Evolutionary conservation across 2,888 invertebrate species (phyloP), one percentile per base, ranked within the genome.

Genomic region (Agriotes lineatus): DNA sequence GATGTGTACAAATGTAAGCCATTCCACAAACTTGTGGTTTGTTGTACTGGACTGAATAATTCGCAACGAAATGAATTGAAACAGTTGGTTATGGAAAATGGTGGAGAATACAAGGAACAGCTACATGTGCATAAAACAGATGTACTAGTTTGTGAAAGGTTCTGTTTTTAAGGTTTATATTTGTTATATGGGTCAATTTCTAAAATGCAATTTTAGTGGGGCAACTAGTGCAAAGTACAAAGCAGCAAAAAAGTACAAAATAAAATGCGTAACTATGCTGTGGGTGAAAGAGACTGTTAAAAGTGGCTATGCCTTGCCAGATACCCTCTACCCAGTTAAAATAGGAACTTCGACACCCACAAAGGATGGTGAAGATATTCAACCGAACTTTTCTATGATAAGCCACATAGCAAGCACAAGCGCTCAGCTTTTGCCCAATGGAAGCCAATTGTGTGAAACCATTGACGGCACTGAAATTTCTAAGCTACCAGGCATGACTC

Each of bases 261-360:
- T 82, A n/a, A 76, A 89, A 37, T 94, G 96, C 76, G 90, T 97
- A 0, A 85, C 87, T 10, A 88, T 92, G 0, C 85, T 90, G 1
- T 97, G 97, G 97, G 86, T 96, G 37, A 87, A 87, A 62, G 93
- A 95, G 25, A 95, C 94, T n/a, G 86, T 91, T 0, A 85, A 88
- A 20, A 88, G 87, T 22, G 94, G 95, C 0, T 91, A 89, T 71
- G 90, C 93, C 0, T 75, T 93, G 39, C 90, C 91, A 0, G 86
- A 87, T 1, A 82, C 86, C 54, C 91, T 90, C 76, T 85, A 88
- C 58, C 86, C 91, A 0, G 84, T 87, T 0, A 86, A 87, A 0
- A 87, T 89, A 25, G 61, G 87, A 87, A 90, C 90, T 0, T 94
- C 94, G 0, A 93, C 93, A 0, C 94, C 94, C 0, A 88, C 91